Percentiles rank a stretch among this genome's conserved stretches.
phyloP scores from a whole-genome alignment of 2,888 invertebrate species.

The Tenthredo scrophulariae region DNA sequence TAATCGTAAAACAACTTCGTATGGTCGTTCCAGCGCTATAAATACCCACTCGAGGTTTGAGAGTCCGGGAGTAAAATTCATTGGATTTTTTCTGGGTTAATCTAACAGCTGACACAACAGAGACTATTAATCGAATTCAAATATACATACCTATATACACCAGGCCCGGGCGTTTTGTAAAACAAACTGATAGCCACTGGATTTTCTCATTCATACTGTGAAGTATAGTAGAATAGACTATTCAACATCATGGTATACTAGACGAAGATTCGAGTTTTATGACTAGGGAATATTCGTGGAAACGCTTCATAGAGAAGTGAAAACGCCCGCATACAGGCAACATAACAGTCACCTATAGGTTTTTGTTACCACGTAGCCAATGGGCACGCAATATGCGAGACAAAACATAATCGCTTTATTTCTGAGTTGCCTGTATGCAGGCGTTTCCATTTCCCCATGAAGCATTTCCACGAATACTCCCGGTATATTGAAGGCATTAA shows the following conservation, averaged over 20 bases:
- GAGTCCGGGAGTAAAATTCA: neutral
- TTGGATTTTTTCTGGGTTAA: neutral
- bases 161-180: neutral
- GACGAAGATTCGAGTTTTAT: no score
- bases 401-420: no score
- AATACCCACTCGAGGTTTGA: constrained; percentile 26
- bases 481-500: no score
- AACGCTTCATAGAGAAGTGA: no score
- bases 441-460: no score
- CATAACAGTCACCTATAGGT: no score
- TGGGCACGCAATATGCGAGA: no score
- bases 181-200: neutral
- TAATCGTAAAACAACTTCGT: neutral
- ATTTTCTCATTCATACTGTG: neutral
- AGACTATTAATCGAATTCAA: neutral
- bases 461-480: no score
- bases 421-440: no score
- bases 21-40: neutral
- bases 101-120: constrained; percentile 2
- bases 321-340: no score
- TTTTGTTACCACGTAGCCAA: no score
- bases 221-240: neutral
- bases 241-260: neutral
- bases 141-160: neutral
- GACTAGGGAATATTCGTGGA: no score